A percentile compares a stretch with the other conserved stretches of the same genome.
phyloP scores from a whole-genome alignment of 2,113 vertebrate genomes.

The Psophia crepitans region DNA sequence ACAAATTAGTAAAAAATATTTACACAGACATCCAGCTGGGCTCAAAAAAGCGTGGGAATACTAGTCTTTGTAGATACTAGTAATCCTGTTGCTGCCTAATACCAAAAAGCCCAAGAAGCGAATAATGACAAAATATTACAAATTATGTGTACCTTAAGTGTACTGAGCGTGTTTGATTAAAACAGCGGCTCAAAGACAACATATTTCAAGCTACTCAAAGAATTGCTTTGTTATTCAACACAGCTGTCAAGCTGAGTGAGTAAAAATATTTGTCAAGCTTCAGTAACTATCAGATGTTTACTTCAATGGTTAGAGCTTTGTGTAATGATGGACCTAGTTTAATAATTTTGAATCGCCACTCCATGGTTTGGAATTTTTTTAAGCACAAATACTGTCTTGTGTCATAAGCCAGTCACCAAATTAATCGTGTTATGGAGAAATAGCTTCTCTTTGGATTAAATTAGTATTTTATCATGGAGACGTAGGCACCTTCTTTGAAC shows the following conservation, averaged over 20 bases:
- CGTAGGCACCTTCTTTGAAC: not conserved
- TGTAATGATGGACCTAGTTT: not conserved
- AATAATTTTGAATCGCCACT: not conserved
- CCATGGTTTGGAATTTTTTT: not conserved
- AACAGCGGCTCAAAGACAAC: not conserved
- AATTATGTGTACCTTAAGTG: not conserved
- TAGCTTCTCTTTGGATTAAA: not conserved
- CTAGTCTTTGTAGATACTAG: not conserved
- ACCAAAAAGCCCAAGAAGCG: not conserved
- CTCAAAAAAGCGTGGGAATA: not conserved
- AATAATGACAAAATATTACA: not conserved
- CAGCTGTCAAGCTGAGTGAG: not conserved
- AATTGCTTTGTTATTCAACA: not conserved
- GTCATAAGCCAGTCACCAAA: not conserved
- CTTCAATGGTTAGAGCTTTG: not conserved
- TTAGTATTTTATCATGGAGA: not conserved
- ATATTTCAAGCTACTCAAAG: not conserved
- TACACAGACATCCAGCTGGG: not conserved
- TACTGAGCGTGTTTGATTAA: not conserved
- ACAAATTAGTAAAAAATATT: not conserved
- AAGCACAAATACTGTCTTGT: not conserved
- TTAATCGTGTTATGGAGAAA: not conserved
- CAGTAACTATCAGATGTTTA: not conserved
- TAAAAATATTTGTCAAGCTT: not conserved
- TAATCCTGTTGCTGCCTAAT: not conserved